These are phyloP conservation scores for Blastobasis adustella DNA, from an alignment of 2,888 invertebrate species.

Conservation along the genomic window DNA sequence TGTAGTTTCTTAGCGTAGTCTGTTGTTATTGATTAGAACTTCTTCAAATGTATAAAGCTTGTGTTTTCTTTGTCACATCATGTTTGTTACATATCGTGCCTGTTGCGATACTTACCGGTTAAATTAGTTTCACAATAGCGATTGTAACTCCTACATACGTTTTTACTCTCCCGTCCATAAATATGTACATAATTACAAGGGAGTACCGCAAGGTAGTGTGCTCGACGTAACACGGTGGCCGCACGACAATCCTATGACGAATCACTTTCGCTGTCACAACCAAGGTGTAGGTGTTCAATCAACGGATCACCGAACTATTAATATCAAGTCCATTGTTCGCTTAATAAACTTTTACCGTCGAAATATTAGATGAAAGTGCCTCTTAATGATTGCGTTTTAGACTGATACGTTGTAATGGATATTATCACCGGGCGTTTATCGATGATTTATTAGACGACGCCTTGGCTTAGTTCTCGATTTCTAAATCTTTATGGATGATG, in stretches of 20 bases:
- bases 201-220: background rate
- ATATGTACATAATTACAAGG: constrained; percentile 1
- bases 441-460: constrained; percentile 10
- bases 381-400: constrained; percentile 45
- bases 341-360: constrained; percentile 56
- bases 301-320: constrained; percentile 35
- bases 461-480: constrained; percentile 2
- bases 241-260: constrained; percentile 30
- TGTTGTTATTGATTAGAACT: too few relatives aligned
- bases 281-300: constrained; percentile 43
- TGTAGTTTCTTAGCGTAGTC: too few relatives aligned
- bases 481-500: constrained; percentile 12
- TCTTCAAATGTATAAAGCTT: too few relatives aligned
- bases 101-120: background rate
- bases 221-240: constrained; percentile 38
- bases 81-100: background rate
- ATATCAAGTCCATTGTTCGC: constrained; percentile 47
- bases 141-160: constrained; percentile 4
- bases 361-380: constrained; percentile 45
- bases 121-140: background rate
- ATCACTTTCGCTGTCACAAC: constrained; percentile 47
- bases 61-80: background rate
- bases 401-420: constrained; percentile 39
- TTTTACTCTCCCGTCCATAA: background rate
- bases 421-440: constrained; percentile 23